Base-by-base conservation (phyloP, 2,113 vertebrate species). In the Cyanistes caeruleus region DNA sequence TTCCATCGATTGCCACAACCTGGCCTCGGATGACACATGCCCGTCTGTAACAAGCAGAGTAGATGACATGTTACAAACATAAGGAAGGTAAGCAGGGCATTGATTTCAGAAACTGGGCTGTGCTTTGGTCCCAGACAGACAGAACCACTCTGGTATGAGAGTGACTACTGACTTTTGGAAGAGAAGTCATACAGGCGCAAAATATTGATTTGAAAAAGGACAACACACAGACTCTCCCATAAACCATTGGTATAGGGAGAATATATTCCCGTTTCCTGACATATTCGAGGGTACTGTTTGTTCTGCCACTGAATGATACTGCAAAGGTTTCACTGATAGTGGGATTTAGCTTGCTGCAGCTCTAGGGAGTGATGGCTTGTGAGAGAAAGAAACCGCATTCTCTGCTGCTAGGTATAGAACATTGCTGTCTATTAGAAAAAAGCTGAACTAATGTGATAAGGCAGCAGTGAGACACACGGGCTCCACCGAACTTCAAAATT, bases 11-110 rank as follows among this genome's bases (percentile, higher is more conserved):
- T 10, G 99, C 98, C 22, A 98, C 98, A 27, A 99, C 98, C 92
- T 99, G 99, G 39, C 99, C 99, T 74, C 99, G 98, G 88, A 99
- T 98, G 68, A 99, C 99, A 74, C 99, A 99, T 3, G 98, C 99
- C 46, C 99, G 99, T 67, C 99, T 99, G 95, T 4, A 95, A 97
- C 11, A 82, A 86, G 25, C 85, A 43, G 25, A 46, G 59, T 5
- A 33, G 31, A 91, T 85, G 16, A 72, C 59, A 37, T 0, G 30
- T 88, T 31, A 85, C 39, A 53, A 24, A 39, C 14, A 49, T 24
- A 27, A 55, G 53, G 9, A 87, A 7, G 25, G n/a, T 28, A 21
- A 90, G 31, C 73, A 67, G 5, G 27, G 31, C 17, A 23, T 0
- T 33, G 28, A 48, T 33, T 59, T 53, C 63, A 84, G 41, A 77